A percentile compares a stretch with the other conserved stretches of the same genome.
phyloP scores from a whole-genome alignment of 2,797 vertebrate species.

The Etheostoma nigrum region DNA sequence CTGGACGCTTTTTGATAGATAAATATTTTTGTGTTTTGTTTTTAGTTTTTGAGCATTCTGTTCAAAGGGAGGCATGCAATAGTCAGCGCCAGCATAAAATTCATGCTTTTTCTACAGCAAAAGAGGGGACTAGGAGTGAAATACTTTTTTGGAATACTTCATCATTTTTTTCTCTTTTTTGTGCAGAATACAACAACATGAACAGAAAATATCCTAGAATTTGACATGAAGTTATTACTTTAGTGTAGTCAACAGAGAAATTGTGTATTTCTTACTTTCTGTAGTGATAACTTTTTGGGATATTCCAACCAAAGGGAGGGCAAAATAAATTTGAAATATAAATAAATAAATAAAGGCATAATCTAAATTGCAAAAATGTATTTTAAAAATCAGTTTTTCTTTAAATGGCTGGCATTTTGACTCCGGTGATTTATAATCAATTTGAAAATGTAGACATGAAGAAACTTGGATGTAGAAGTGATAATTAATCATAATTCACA shows the following conservation, averaged over 20 bases:
- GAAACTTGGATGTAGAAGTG: neutral
- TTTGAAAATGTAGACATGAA: neutral
- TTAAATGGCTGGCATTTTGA: neutral
- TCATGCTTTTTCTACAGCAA: neutral
- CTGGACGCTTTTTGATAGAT: neutral
- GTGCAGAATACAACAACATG: neutral
- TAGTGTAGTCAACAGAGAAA: neutral
- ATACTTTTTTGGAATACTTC: neutral
- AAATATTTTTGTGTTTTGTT: neutral
- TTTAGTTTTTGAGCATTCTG: neutral
- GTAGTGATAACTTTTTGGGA: fast-evolving
- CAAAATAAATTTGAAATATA: neutral
- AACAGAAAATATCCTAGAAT: slow-evolving; percentile 2
- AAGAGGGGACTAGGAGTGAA: neutral
- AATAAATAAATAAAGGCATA: neutral
- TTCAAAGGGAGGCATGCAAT: neutral
- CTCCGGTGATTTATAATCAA: neutral
- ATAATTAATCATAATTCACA: neutral
- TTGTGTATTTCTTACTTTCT: fast-evolving
- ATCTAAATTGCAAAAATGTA: neutral
- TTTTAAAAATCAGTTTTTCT: neutral
- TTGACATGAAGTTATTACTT: neutral
- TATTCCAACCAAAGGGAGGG: neutral
- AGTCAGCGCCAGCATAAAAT: neutral
- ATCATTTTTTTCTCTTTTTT: neutral